Evolutionary conservation across 2,797 vertebrate genomes (phyloP).

Genomic region (Oreortyx pictus): DNA sequence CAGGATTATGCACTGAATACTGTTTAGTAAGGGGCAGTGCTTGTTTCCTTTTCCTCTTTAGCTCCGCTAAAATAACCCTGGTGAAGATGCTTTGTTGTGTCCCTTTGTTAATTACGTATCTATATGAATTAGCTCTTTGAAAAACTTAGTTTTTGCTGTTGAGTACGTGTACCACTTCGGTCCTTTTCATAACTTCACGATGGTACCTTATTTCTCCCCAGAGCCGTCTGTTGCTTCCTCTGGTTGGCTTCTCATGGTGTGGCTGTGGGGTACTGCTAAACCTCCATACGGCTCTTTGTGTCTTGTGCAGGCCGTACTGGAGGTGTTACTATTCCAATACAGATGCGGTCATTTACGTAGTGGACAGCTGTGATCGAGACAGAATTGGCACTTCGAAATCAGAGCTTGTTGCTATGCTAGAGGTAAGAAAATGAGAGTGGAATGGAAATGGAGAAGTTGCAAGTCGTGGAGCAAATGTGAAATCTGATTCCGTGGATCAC

Average conservation of each 20-base stretch:
- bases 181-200: neutral
- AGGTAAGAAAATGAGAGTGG: slow-evolving; percentile 82
- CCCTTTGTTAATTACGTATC: neutral
- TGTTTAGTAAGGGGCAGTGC: neutral
- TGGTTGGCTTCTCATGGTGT: neutral
- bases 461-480: neutral
- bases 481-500: neutral
- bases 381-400: slow-evolving; percentile 98
- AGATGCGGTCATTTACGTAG: slow-evolving; percentile 97
- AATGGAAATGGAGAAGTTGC: neutral
- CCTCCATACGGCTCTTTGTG: neutral
- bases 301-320: slow-evolving; percentile 91
- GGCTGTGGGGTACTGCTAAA: neutral
- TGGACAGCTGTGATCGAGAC: slow-evolving; percentile 98
- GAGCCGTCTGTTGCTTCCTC: neutral
- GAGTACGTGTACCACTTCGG: neutral
- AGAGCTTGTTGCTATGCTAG: slow-evolving; percentile 97
- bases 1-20: accelerated
- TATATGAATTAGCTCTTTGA: neutral
- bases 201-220: neutral
- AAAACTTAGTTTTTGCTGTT: neutral
- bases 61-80: neutral
- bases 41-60: neutral
- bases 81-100: neutral
- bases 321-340: slow-evolving; percentile 99